Evolutionary conservation across 2,113 vertebrate genomes (phyloP), one percentile per base, ranked within the genome.

Genomic region (Mustelus asterias): DNA sequence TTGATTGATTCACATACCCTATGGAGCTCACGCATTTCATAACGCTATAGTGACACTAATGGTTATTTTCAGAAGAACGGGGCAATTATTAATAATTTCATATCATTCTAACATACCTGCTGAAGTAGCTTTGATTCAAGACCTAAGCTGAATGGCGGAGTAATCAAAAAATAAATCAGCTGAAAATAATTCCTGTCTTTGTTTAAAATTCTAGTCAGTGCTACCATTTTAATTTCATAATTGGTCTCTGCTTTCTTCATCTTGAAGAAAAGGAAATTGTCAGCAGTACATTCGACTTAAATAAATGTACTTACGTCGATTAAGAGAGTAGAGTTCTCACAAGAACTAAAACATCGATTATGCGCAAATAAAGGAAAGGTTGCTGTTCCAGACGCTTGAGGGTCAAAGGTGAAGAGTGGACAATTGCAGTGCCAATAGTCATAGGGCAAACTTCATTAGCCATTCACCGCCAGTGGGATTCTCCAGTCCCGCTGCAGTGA

Each of bases 31-130:
- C 26, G 29, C 65, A 44, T 54, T 16, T 72, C 69, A 18, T 8
- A 72, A 70, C 10, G 54, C 69, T 76, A 5, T 95, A 33, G 41
- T 72, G 67, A 72, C 94, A 93, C 29, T 65, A 65, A 65, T 67
- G 60, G 60, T 37, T 93, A 44, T 72, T 72, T 95, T 95, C 94
- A 70, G 94, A 72, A 95, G 26, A 95, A 95, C 33, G 14, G 67
- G 29, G 67, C 67, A 44, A 16, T 95, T 95, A 72, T 72, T 72
- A 95, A 76, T 33, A 37, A 72, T 33, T 10, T n/a, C 5, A 48
- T 95, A 54, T 54, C 24, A 70, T 72, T 95, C 41, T 95, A 54
- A 72, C 94, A 33, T 29, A 33, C 11, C 69, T 20, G 7, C 24
- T 14, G 54, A 26, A 37, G 22, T 76, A 5, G 69, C 94, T 33